phyloP scores from a whole-genome alignment of 2,888 invertebrate genomes.

The Fragum whitleyi region DNA sequence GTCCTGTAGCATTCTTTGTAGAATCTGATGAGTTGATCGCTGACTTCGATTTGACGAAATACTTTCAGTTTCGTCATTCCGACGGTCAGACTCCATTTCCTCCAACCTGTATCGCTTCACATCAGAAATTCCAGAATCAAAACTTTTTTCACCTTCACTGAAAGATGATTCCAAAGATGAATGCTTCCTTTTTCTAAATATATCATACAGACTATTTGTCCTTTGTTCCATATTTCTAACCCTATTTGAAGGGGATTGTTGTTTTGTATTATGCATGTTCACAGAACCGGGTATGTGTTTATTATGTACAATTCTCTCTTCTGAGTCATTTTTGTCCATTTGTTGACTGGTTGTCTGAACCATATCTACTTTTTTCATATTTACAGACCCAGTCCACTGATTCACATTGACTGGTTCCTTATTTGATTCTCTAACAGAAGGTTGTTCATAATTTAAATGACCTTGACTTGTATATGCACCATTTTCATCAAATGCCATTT shows the following conservation, averaged over 20 bases:
- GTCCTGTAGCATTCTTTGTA: slow-evolving; percentile 4
- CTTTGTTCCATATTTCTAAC: slow-evolving; percentile 5
- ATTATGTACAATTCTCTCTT: neutral
- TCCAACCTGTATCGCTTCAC: neutral
- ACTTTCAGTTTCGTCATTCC: neutral
- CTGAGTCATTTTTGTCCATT: neutral
- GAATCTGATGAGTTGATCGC: neutral
- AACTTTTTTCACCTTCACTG: neutral
- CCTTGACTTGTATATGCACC: neutral
- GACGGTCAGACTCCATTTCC: neutral
- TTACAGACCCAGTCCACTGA: slow-evolving; percentile 14
- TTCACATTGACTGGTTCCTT: neutral
- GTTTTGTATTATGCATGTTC: neutral
- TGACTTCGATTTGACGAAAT: neutral
- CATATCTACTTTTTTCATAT: neutral
- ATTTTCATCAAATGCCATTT: neutral
- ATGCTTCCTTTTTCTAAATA: neutral
- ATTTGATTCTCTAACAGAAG: neutral
- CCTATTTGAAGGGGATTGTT: neutral
- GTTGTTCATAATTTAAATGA: slow-evolving; percentile 2
- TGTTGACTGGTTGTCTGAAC: slow-evolving; percentile 4
- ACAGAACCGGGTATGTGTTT: neutral
- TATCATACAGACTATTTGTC: slow-evolving; percentile 3
- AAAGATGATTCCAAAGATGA: neutral
- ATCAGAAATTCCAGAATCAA: neutral